Conservation (phyloP, 2,113 vertebrate species). For the Prochilodus magdalenae region DNA sequence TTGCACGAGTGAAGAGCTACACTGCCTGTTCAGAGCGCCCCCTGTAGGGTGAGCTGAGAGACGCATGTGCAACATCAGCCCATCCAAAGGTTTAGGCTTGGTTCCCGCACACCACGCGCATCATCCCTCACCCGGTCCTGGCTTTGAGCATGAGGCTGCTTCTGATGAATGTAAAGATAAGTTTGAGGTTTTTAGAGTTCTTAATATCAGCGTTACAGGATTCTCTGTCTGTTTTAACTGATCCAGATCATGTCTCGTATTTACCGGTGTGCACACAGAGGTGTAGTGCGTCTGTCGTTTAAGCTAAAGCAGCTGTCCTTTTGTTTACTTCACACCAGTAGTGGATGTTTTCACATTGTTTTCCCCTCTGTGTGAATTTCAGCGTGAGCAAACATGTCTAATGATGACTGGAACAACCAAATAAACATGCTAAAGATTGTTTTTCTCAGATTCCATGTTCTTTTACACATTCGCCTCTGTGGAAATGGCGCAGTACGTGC, state of each 20-base stretch:
- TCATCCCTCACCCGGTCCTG: conserved; percentile 24
- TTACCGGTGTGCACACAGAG: conserved; percentile 3
- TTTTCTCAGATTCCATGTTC: neutral
- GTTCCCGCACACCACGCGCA: conserved; percentile 11
- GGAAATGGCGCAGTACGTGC: neutral
- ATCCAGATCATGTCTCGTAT: neutral
- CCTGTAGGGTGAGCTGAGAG: conserved; percentile 74
- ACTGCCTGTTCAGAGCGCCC: conserved; percentile 94
- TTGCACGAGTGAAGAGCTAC: conserved; percentile 96
- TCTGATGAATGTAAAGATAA: conserved; percentile 53
- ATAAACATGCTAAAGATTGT: conserved; percentile 36
- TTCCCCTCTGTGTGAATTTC: conserved; percentile 28
- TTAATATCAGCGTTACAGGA: neutral
- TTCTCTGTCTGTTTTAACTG: conserved; percentile 11
- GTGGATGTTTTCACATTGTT: conserved; percentile 26
- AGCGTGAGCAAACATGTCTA: conserved; percentile 20
- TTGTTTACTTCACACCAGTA: conserved; percentile 16
- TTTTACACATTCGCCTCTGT: neutral
- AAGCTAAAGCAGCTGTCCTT: conserved; percentile 15
- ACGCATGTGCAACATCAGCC: conserved; percentile 46
- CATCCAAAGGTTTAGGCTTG: conserved; percentile 23
- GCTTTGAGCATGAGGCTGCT: conserved; percentile 61
- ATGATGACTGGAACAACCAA: conserved; percentile 37
- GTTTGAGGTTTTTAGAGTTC: conserved; percentile 6
- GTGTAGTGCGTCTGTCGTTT: neutral